Percentiles rank a stretch among this genome's conserved stretches.
Evolutionary conservation across 2,113 vertebrate species (phyloP).

Genomic region (Xiphophorus maculatus): DNA sequence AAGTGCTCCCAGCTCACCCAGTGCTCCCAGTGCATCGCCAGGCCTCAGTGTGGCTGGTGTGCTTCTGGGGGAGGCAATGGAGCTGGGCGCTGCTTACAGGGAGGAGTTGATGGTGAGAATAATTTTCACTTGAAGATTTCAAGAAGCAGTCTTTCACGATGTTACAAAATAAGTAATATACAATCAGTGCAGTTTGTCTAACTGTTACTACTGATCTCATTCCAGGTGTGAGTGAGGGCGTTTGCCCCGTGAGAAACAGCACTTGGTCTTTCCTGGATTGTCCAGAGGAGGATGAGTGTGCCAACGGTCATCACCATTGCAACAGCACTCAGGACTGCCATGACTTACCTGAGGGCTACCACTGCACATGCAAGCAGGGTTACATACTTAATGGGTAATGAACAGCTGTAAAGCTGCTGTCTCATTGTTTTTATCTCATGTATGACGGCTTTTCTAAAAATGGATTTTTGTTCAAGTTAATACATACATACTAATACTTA

Average conservation of each 20-base stretch:
- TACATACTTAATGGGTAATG: conserved; percentile 88
- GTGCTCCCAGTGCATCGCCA: conserved; percentile 88
- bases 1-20: conserved; percentile 87
- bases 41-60: conserved; percentile 93
- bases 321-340: conserved; percentile 91
- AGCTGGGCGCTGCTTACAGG: conserved; percentile 86
- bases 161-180: neutral
- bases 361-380: conserved; percentile 90
- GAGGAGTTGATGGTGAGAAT: conserved; percentile 83
- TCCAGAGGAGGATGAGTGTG: conserved; percentile 90
- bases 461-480: neutral
- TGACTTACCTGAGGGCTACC: conserved; percentile 83
- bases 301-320: conserved; percentile 90
- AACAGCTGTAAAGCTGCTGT: neutral
- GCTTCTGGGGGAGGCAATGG: conserved; percentile 83
- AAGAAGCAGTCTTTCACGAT: neutral
- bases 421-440: neutral
- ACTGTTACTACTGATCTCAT: neutral
- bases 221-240: conserved; percentile 73
- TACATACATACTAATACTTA: neutral
- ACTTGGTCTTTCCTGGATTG: conserved; percentile 92
- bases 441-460: neutral
- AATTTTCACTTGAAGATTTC: neutral
- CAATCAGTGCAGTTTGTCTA: neutral
- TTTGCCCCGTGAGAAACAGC: conserved; percentile 77